Evolutionary conservation across 2,113 vertebrate species (phyloP), one percentile per base, ranked within the genome.

Genomic region (Trinectes maculatus): DNA sequence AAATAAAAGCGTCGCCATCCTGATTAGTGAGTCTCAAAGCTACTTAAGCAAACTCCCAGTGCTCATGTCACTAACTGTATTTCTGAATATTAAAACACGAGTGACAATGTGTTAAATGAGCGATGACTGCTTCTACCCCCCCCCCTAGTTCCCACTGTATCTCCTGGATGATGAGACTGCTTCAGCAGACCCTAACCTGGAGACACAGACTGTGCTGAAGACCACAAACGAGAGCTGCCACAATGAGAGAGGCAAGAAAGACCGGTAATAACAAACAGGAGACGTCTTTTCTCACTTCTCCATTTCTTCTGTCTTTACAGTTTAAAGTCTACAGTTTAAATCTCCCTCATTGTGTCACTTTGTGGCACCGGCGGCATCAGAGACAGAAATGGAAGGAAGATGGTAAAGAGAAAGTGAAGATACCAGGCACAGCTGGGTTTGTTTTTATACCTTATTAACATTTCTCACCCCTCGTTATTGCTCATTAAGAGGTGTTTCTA

Each of bases 181-280:
- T 59, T 59, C 55, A 60, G 47, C 43, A 54, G 28, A 51, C 49
- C 44, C 24, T 63, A 67, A 77, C 78, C 11, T 37, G 58, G 34
- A 79, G 72, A 74, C 56, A 76, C n/a, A 15, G 62, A 70, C 55
- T 21, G 31, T 54, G 84, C 68, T 84, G 61, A 74, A 68, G 71
- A n/a, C n/a, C n/a, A 79, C 79, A 79, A 81, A 65, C 1, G 8
- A 56, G 43, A 34, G 62, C 42, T 68, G 42, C 42, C 48, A 39
- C 61, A 62, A 68, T 11, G 65, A 51, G 46, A 21, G 58, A 54
- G 61, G 63, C 12, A 54, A 62, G 40, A 79, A 79, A 18, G 11
- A 18, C 5, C 1, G 7, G 25, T 55, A 19, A 58, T 76, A 67
- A 68, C 29, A 47, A 68, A 62, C 53, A 57, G 61, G 68, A 70